A percentile compares a stretch with the other conserved stretches of the same genome.
phyloP scores from a whole-genome alignment of 2,888 invertebrate genomes.

The Auanema freiburgensis region DNA sequence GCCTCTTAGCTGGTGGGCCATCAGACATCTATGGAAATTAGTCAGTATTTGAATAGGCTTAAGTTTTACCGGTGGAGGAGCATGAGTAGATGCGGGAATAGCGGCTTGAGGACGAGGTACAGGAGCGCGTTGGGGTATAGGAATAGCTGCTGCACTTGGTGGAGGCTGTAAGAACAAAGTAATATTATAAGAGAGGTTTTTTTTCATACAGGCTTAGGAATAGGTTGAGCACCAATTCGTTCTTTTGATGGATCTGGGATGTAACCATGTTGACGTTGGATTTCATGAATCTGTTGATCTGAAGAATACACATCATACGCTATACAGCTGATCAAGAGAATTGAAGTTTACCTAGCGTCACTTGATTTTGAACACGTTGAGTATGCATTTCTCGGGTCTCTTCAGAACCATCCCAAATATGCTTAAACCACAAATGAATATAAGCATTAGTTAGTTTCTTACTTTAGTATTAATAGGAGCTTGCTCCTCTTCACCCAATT shows the following conservation, averaged over 20 bases:
- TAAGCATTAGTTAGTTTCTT: background rate
- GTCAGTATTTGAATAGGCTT: background rate
- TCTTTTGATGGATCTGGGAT: slow-evolving; percentile 91
- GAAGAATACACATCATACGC: slow-evolving; percentile 1
- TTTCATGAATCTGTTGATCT: slow-evolving; percentile 52
- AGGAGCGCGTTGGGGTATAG: slow-evolving; percentile 29
- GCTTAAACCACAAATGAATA: slow-evolving; percentile 7
- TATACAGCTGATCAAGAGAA: too few species aligned
- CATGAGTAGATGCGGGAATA: slow-evolving; percentile 17
- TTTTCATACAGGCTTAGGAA: slow-evolving; percentile 7
- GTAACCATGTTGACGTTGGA: slow-evolving; percentile 54
- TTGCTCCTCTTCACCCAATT: slow-evolving; percentile 71
- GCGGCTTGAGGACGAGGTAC: slow-evolving; percentile 14
- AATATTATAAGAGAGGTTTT: too few species aligned
- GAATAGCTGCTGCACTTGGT: slow-evolving; percentile 23
- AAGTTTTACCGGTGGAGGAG: slow-evolving; percentile 17
- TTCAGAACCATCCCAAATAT: slow-evolving; percentile 96
- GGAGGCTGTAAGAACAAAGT: slow-evolving; percentile 3
- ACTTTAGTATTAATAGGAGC: slow-evolving; percentile 39
- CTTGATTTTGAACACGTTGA: slow-evolving; percentile 45
- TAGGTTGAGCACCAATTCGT: slow-evolving; percentile 78
- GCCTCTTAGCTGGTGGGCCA: slow-evolving; percentile 34
- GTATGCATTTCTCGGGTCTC: slow-evolving; percentile 79
- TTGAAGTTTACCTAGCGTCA: slow-evolving; percentile 25
- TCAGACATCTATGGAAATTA: slow-evolving; percentile 10